Evolutionary conservation across 1,140 invertebrate genomes (phyloP), one percentile per base, ranked within the genome.

Genomic region (Pogonognathellus flavescens): DNA sequence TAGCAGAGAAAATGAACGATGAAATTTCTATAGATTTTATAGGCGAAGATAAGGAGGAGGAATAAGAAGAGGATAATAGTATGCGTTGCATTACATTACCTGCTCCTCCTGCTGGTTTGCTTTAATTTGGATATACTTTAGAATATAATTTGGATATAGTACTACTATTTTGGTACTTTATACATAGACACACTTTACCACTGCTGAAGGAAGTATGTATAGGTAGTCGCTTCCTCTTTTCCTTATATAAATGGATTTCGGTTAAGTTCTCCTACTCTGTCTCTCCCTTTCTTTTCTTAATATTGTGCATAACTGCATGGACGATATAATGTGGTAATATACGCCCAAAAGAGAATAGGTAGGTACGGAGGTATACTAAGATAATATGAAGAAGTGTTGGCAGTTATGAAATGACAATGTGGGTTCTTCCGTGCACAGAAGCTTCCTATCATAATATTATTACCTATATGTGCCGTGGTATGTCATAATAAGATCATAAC

Each of bases 381-480:
- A 41, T n/a, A n/a, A n/a, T 41, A 41, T 41, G 31, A 49, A 16
- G 66, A 72, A 41, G 66, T 18, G 66, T 41, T 76, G 70, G 70
- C 70, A 76, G 70, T 76, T 49, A 76, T 76, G 70, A 76, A 76
- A 76, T 76, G 70, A 76, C 70, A 31, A 76, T 76, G 70, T 41
- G 31, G 31, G 31, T 76, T 76, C 70, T 66, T 66, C 31, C 31
- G 70, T 49, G 22, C 22, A 6, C 49, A 31, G 70, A 76, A 50
- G 70, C 25, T 49, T 41, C 25, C 13, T 25, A 76, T 76, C 70
- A 66, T 62, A 66, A 66, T 66, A 66, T 60, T 20, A 60, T 16
- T 14, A 14, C 2, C 11, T 55, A 55, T 55, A 10, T 55, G 59
- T 62, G 18, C n/a, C 6, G 31, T 41, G 31, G 31, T 41, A 41